Evolutionary conservation across 2,888 invertebrate genomes (phyloP), one percentile per base, ranked within the genome.

Genomic region (Pterostichus niger): DNA sequence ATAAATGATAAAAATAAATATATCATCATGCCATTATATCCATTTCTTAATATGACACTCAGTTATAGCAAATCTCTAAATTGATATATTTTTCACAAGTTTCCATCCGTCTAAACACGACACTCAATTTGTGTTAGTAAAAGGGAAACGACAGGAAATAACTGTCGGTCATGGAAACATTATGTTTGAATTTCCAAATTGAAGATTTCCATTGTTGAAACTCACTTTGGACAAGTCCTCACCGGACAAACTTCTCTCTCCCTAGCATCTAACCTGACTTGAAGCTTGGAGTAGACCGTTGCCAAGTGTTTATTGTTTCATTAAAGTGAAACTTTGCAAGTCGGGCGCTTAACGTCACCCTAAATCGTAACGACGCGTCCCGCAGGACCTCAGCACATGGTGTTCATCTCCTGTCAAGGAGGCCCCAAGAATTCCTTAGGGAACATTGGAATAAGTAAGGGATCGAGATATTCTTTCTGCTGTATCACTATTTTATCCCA

Each of bases 261-360:
- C 9, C 54, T 54, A n/a, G 54, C 15, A 61, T 17, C 35, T 40
- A 68, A 7, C 40, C 40, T 40, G 64, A 68, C 40, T 68, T 64
- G 35, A 1, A 71, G 44, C 17, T 15, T 3, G 11, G 44, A 33
- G 33, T 31, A n/a, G 73, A 76, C 44, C 44, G 59, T 77, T 59
- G 35, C 44, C 79, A 79, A 79, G 79, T 79, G 79, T 79, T 79
- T 79, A 79, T 79, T 61, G 79, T 79, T 79, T 79, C 61, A 79
- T 79, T 79, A 79, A 64, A 79, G 59, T 79, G 79, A 79, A 79
- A 79, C 59, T 79, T 79, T 49, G 79, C 61, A 79, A 44, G 79
- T 79, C 64, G 33, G 49, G 75, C 61, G 40, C 46, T 79, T 61
- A 79, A 61, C 49, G 61, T 79, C 61, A 13, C 61, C 79, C 79